Evolutionary conservation across 64 coral and sea anemone species (phyloP).

Genomic region (Pocillopora damicornis): DNA sequence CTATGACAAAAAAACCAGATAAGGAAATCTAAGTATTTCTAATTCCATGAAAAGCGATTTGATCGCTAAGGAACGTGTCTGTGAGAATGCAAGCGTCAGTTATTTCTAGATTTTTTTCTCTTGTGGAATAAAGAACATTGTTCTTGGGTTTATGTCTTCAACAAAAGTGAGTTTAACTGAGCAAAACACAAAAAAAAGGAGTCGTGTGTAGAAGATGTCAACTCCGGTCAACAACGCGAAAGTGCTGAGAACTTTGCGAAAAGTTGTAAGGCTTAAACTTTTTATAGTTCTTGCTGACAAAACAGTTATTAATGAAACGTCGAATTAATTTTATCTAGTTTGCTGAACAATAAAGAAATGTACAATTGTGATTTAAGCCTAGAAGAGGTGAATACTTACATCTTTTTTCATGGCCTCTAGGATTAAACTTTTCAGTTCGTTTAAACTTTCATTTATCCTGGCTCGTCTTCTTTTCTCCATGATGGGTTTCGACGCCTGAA

Average conservation of each 20-base stretch:
- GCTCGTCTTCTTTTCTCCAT: constrained; percentile 91
- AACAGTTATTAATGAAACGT: constrained; percentile 2
- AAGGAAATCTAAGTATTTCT: no score
- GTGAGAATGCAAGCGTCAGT: not conserved
- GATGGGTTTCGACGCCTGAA: constrained; percentile 88
- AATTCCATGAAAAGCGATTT: not conserved
- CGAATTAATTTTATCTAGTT: not conserved
- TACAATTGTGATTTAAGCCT: not conserved
- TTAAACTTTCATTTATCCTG: constrained; percentile 86
- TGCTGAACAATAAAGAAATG: not conserved
- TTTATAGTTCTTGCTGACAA: not conserved
- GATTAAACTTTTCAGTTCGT: constrained; percentile 86
- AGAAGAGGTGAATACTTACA: constrained; percentile 46
- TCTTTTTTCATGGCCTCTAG: constrained; percentile 91
- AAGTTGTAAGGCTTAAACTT: not conserved
- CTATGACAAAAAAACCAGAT: not conserved
- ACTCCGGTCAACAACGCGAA: not conserved
- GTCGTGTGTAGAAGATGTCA: not conserved
- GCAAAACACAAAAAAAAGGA: not conserved
- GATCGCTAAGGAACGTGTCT: not conserved
- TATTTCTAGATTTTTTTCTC: not conserved
- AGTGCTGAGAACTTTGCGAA: not conserved
- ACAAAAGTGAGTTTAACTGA: not conserved
- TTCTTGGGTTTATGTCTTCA: not conserved
- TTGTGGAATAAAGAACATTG: not conserved